phyloP scores from a whole-genome alignment of 2,113 vertebrate species.

The Acrocephalus arundinaceus region DNA sequence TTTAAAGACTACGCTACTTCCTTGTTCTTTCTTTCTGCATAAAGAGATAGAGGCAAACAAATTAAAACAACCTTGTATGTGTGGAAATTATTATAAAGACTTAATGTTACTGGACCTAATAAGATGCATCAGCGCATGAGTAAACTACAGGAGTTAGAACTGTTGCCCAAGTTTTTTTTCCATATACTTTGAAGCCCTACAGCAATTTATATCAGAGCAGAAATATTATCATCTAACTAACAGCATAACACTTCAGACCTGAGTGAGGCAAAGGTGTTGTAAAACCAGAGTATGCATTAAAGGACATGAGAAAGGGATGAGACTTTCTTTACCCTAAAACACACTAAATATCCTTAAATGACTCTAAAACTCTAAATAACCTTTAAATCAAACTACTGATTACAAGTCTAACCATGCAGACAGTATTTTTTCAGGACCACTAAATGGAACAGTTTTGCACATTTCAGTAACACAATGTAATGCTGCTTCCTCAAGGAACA shows the following conservation, averaged over 20 bases:
- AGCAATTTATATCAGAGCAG: not conserved
- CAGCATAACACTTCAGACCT: not conserved
- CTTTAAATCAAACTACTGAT: not conserved
- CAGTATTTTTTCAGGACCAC: not conserved
- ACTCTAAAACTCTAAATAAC: not conserved
- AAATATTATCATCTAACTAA: not conserved
- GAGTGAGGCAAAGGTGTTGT: not conserved
- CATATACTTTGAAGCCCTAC: not conserved
- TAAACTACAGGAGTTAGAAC: not conserved
- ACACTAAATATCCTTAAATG: not conserved
- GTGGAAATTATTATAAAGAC: not conserved
- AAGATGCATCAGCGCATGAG: not conserved
- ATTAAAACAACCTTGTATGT: not conserved
- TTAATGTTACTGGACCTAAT: not conserved
- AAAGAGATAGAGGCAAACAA: not conserved
- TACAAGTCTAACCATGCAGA: not conserved
- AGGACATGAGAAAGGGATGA: not conserved
- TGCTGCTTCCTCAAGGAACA: fast-evolving
- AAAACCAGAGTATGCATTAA: not conserved
- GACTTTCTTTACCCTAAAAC: not conserved
- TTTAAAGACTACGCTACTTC: not conserved
- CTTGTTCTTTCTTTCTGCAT: not conserved
- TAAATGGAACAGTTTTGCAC: not conserved
- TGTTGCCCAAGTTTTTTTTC: not conserved
- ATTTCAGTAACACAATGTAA: not conserved